A percentile compares a stretch with the other conserved stretches of the same genome.
Conservation (phyloP, 2,797 vertebrate genomes). For the Clarias fuscus region DNA sequence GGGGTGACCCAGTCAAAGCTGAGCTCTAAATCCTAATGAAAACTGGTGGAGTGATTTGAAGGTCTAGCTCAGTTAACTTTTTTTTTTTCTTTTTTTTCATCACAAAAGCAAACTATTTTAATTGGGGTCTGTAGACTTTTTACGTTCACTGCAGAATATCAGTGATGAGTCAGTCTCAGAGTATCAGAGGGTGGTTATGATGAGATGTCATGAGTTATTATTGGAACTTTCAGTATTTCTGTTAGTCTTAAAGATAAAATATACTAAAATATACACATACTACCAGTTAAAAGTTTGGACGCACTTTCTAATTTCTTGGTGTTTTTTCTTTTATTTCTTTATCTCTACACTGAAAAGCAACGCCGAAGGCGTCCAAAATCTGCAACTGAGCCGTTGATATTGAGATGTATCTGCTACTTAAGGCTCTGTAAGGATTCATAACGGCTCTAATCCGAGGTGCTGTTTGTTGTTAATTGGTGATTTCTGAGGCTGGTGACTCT, state of each 20-base stretch:
- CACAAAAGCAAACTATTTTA: neutral
- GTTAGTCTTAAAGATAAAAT: neutral
- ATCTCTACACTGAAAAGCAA: too few species aligned
- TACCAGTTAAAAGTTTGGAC: neutral
- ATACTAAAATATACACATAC: too few species aligned
- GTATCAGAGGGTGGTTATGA: neutral
- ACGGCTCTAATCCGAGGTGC: too few species aligned
- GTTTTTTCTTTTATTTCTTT: too few species aligned
- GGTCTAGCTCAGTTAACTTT: neutral
- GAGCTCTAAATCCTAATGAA: neutral
- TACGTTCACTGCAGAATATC: too few species aligned
- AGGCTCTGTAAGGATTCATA: too few species aligned
- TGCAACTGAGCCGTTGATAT: too few species aligned
- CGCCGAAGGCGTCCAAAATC: too few species aligned
- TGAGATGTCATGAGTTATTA: neutral
- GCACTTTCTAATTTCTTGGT: neutral
- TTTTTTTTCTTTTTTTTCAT: neutral
- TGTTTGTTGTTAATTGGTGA: too few species aligned
- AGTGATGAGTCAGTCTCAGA: neutral
- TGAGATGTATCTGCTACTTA: too few species aligned
- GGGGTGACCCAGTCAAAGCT: neutral
- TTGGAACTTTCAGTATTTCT: neutral
- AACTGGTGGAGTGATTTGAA: neutral
- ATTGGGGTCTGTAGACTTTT: neutral
- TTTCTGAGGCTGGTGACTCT: too few species aligned